Conservation (phyloP, 2,113 vertebrate species). For the Hipposideros armiger region DNA sequence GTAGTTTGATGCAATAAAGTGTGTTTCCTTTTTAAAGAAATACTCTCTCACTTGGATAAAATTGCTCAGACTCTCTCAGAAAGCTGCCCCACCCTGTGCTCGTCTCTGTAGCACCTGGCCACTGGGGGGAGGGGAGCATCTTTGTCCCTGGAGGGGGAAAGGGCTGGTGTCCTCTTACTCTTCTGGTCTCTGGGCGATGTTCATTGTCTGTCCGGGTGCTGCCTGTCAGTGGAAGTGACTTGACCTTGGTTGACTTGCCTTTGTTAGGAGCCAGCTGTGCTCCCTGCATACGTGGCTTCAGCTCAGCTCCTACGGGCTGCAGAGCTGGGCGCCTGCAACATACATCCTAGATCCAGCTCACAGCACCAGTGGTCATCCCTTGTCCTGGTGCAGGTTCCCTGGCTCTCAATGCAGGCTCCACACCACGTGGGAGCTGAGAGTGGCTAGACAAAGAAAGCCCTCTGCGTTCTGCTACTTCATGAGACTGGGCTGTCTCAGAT, state of each 20-base stretch:
- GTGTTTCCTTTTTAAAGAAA: constrained; percentile 43
- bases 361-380: not conserved
- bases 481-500: not conserved
- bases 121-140: no score
- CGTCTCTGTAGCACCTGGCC: not conserved
- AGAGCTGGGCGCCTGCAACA: not conserved
- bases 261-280: not conserved
- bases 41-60: not conserved
- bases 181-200: not conserved
- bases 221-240: not conserved
- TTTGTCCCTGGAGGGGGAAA: not conserved
- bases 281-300: not conserved
- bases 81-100: not conserved
- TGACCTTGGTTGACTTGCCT: not conserved
- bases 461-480: not conserved
- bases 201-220: not conserved
- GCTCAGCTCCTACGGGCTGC: not conserved
- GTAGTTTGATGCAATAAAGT: not conserved
- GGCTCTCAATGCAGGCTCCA: not conserved
- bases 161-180: not conserved
- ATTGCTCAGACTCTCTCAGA: not conserved
- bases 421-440: not conserved
- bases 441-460: not conserved
- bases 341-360: not conserved
- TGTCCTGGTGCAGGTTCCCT: not conserved